phyloP scores from a whole-genome alignment of 2,888 invertebrate genomes.

The Eucera pruinosa region DNA sequence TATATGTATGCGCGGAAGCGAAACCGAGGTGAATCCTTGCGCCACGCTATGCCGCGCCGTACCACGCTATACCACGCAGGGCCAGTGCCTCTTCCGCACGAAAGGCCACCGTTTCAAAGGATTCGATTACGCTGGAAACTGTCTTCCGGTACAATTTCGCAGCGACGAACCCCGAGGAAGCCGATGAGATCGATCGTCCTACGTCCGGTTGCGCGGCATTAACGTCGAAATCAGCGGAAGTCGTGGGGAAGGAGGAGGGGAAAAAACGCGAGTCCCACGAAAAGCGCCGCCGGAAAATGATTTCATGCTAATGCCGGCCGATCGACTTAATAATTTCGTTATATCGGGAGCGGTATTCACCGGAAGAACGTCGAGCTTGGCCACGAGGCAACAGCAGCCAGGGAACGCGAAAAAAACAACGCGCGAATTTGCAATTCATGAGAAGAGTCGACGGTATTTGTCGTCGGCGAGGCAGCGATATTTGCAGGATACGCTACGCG shows the following conservation, averaged over 20 bases:
- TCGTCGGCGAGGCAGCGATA: constrained; percentile 42
- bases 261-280: no score
- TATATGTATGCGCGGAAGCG: background rate
- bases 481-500: constrained; percentile 54
- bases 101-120: background rate
- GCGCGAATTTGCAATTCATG: constrained; percentile 63
- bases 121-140: constrained; percentile 15
- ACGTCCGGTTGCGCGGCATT: no score
- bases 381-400: background rate
- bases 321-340: constrained; percentile 6
- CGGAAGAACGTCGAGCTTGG: no score
- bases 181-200: constrained; percentile 1
- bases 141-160: background rate
- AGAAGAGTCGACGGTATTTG: constrained; percentile 47
- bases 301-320: background rate
- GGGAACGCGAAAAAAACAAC: constrained; percentile 33
- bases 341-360: no score
- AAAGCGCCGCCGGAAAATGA: no score
- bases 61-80: no score
- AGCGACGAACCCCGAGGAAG: background rate
- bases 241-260: no score
- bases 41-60: no score
- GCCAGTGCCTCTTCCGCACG: background rate
- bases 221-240: no score
- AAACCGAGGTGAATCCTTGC: constrained; percentile 4